Base-by-base conservation (phyloP, 2,113 vertebrate genomes). In the Ondatra zibethicus region DNA sequence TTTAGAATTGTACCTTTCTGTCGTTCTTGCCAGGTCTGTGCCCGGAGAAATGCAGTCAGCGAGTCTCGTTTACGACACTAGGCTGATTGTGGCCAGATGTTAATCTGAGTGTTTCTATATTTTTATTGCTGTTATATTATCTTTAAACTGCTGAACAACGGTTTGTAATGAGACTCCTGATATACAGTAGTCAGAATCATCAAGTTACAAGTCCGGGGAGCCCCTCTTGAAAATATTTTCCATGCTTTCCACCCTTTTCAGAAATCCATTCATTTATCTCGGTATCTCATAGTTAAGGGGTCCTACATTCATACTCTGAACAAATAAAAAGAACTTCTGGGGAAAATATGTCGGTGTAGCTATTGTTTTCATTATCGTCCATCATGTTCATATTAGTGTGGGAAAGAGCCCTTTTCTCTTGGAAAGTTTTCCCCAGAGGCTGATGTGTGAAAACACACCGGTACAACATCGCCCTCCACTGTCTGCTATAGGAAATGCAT, bases 381-480 rank as follows among this genome's bases (percentile, higher is more conserved):
- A 92, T 93, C 88, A 45, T 95, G 95, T 89, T 97, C 86, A 3
- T 29, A 91, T 97, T 95, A 92, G 58, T 92, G 47, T 55, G 76
- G 91, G 93, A 97, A 88, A 92, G 75, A 86, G 11, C 27, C 75
- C 36, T 82, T 86, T 93, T 92, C 78, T 91, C 63, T 55, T 65
- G 16, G 50, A 85, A 55, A 58, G 19, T 50, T 36, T 80, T 33
- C 50, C 50, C 1, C 27, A 50, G 72, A 73, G 27, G 23, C 55
- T 2, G 13, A n/a, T 25, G 17, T 0, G 7, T 55, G 73, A 2
- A 66, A 52, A 65, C 97, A 94, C 93, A 89, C 39, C 96, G 95
- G 50, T 98, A 14, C 99, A 98, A 98, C 97, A 99, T 98, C 98
- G 73, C 98, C 99, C 97, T 97, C 98, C 97, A 0, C 98, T 96